A percentile compares a stretch with the other conserved stretches of the same genome.
Evolutionary conservation across 1,140 invertebrate species (phyloP).

Genomic region (Aphelinus certus): DNA sequence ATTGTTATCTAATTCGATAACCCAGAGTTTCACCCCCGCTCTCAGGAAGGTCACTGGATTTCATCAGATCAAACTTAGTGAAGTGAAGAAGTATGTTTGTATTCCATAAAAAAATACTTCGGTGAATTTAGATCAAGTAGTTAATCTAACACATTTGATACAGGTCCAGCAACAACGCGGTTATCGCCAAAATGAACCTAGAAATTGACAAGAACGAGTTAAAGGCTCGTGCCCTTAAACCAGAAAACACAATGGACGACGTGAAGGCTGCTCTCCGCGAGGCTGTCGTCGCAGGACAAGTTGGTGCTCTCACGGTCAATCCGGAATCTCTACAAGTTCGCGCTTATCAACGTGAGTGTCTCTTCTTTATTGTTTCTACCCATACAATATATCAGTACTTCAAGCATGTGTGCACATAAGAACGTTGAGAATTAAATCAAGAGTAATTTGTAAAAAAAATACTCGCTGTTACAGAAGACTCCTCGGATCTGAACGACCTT

Average conservation of each 20-base stretch:
- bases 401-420: too few relatives aligned
- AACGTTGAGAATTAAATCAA: too few relatives aligned
- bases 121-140: too few relatives aligned
- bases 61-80: constrained; percentile 73
- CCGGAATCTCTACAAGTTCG: constrained; percentile 78
- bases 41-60: constrained; percentile 78
- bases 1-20: constrained; percentile 75
- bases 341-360: constrained; percentile 63
- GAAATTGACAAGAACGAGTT: constrained; percentile 74
- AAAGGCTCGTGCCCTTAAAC: constrained; percentile 67
- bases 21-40: constrained; percentile 71
- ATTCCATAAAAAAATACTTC: too few relatives aligned
- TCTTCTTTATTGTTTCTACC: neutral
- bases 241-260: constrained; percentile 61
- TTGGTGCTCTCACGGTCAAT: constrained; percentile 82
- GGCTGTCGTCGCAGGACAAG: constrained; percentile 74
- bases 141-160: neutral
- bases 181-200: constrained; percentile 74
- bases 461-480: constrained; percentile 51
- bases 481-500: constrained; percentile 48
- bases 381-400: neutral
- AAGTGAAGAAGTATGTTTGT: constrained; percentile 74
- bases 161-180: constrained; percentile 67
- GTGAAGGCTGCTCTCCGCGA: constrained; percentile 71
- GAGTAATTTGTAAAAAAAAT: neutral